Evolutionary conservation across 2,797 vertebrate genomes (phyloP), one percentile per base, ranked within the genome.

Genomic region (Anabacerthia variegaticeps): DNA sequence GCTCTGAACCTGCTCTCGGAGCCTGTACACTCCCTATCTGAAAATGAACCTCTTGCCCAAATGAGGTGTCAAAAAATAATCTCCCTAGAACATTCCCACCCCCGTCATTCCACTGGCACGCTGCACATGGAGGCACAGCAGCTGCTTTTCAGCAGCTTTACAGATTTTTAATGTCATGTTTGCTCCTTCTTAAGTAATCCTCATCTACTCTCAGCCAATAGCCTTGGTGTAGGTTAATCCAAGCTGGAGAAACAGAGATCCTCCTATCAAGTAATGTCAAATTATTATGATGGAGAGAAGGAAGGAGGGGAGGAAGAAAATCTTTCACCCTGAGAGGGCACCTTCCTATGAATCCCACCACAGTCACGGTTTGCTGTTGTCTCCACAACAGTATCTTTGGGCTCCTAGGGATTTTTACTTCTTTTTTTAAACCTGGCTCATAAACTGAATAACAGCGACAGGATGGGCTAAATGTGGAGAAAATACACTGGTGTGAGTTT

Each of bases 121-220:
- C 68, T 69, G 74, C 89, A 67, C 37, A 76, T 2, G 17, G 75
- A 92, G 49, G 36, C 87, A 61, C 34, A 23, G 43, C 85, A 86
- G 87, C 89, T 85, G 89, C 12, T 71, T 15, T 32, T 49, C 72
- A 68, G 75, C 78, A 89, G 72, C 79, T 92, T 43, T 20, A 63
- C 4, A 9, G 27, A 39, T 30, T 83, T 67, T 36, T 65, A 6
- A 75, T 34, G 63, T 19, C 44, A 32, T 10, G 26, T 69, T 89
- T 79, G 74, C 59, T 67, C 59, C 85, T 73, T 3, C 21, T 49
- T 48, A 79, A 55, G 69, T 21, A 9, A 7, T 23, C 58, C 67
- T 69, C 55, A 85, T 13, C 75, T 49, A 26, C 78, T 77, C 16
- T 43, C 16, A 34, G 34, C 46, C 66, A 77, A 43, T 0, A 36